A percentile compares a stretch with the other conserved stretches of the same genome.
phyloP scores from a whole-genome alignment of 2,888 invertebrate species.

The Hirtodrosophila cameraria region DNA sequence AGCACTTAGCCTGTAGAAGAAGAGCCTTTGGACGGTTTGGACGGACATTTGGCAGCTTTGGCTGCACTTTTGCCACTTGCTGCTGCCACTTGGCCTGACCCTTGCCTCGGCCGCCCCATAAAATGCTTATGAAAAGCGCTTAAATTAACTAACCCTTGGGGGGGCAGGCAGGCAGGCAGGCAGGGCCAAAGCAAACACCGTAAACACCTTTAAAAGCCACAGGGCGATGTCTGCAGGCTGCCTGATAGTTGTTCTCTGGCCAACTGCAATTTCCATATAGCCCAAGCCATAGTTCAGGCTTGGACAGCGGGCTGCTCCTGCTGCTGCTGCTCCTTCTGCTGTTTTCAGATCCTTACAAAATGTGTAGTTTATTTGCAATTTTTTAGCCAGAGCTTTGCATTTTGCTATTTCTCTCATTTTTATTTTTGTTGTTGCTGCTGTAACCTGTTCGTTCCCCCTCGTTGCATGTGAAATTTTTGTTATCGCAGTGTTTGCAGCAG shows the following conservation, averaged over 20 bases:
- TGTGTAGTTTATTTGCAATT: conserved; percentile 77
- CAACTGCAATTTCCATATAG: conserved; percentile 71
- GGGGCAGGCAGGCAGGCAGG: conserved; percentile 12
- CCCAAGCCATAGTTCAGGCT: conserved; percentile 49
- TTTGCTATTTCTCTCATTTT: conserved; percentile 47
- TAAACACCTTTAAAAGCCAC: conserved; percentile 74
- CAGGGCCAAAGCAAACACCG: conserved; percentile 62
- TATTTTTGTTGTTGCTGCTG: conserved; percentile 12
- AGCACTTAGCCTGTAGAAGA: conserved; percentile 2
- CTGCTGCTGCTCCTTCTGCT: too few relatives aligned
- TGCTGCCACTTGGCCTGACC: conserved; percentile 36
- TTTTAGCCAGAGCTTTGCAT: conserved; percentile 73
- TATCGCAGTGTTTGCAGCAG: conserved; percentile 73
- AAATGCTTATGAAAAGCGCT: conserved; percentile 77
- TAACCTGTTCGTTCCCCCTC: conserved; percentile 8
- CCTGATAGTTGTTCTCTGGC: conserved; percentile 72
- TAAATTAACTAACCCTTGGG: conserved; percentile 70
- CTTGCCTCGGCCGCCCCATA: conserved; percentile 38
- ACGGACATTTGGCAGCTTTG: conserved; percentile 46
- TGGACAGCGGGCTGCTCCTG: not conserved
- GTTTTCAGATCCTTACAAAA: conserved; percentile 56
- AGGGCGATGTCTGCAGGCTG: conserved; percentile 64
- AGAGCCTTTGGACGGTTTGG: conserved; percentile 15
- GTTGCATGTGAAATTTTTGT: conserved; percentile 71
- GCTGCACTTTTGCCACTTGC: conserved; percentile 56